A percentile compares a stretch with the other conserved stretches of the same genome.
Evolutionary conservation across 2,888 invertebrate species (phyloP).

Genomic region (Artemia sinica): DNA sequence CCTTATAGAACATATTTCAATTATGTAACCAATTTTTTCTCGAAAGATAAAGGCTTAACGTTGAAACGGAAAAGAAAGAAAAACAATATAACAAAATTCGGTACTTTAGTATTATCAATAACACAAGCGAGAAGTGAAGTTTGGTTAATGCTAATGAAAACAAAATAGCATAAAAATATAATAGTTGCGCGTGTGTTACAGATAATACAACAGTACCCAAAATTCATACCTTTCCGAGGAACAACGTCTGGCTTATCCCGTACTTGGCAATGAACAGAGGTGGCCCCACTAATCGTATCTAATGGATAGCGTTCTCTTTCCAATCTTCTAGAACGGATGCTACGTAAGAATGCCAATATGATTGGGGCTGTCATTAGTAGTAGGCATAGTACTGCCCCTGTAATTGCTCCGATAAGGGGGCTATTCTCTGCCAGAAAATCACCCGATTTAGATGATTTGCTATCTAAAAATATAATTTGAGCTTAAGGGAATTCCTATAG

Average conservation of each 20-base stretch:
- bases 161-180: no score
- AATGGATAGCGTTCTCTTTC: background rate
- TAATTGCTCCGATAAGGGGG: slow-evolving; percentile 5
- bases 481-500: no score
- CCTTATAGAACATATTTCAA: no score
- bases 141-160: no score
- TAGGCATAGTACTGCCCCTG: slow-evolving; percentile 3
- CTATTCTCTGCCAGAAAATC: background rate
- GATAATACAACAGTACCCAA: no score
- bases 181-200: no score
- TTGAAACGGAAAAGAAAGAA: no score
- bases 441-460: background rate
- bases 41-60: no score
- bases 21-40: no score
- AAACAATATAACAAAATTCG: no score
- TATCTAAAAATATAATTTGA: background rate
- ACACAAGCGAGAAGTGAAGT: no score
- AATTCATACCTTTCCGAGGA: background rate
- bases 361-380: background rate
- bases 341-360: background rate
- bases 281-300: slow-evolving; percentile 7
- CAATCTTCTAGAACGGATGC: background rate
- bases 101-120: no score
- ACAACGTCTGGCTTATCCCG: background rate
- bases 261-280: background rate